Percentiles rank a stretch among this genome's conserved stretches.
phyloP scores from a whole-genome alignment of 2,113 vertebrate species.

The Oryzias woworae region DNA sequence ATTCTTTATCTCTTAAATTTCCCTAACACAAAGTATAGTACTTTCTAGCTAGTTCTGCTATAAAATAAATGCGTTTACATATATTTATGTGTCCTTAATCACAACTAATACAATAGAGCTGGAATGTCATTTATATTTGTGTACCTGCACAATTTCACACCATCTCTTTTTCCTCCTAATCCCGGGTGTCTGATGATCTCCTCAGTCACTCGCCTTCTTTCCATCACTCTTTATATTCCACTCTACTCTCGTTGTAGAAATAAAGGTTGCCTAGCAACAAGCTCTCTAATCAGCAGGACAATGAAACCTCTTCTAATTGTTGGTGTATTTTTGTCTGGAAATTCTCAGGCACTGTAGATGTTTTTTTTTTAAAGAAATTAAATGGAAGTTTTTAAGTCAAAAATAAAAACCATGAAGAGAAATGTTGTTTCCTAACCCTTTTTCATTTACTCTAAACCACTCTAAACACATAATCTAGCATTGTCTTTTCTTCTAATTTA shows the following conservation, averaged over 20 bases:
- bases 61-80: too few species aligned
- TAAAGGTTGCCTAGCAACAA: slow-evolving; percentile 73
- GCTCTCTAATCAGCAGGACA: slow-evolving; percentile 48
- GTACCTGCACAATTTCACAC: slow-evolving; percentile 37
- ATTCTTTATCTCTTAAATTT: too few species aligned
- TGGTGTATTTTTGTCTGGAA: slow-evolving; percentile 39
- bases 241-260: slow-evolving; percentile 66
- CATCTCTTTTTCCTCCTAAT: slow-evolving; percentile 36
- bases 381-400: slow-evolving; percentile 5
- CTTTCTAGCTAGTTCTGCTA: too few species aligned
- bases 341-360: slow-evolving; percentile 4
- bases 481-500: slow-evolving; percentile 9
- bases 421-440: background rate
- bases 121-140: slow-evolving; percentile 30
- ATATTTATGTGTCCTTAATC: background rate
- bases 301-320: slow-evolving; percentile 62
- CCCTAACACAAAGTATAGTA: too few species aligned
- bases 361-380: slow-evolving; percentile 9
- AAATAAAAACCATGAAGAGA: background rate
- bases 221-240: slow-evolving; percentile 33
- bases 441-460: background rate
- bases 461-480: background rate
- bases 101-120: background rate
- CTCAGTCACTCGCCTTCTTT: slow-evolving; percentile 8
- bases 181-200: slow-evolving; percentile 41